phyloP scores from a whole-genome alignment of 92 coral and sea anemone species.

The Montipora capitata region DNA sequence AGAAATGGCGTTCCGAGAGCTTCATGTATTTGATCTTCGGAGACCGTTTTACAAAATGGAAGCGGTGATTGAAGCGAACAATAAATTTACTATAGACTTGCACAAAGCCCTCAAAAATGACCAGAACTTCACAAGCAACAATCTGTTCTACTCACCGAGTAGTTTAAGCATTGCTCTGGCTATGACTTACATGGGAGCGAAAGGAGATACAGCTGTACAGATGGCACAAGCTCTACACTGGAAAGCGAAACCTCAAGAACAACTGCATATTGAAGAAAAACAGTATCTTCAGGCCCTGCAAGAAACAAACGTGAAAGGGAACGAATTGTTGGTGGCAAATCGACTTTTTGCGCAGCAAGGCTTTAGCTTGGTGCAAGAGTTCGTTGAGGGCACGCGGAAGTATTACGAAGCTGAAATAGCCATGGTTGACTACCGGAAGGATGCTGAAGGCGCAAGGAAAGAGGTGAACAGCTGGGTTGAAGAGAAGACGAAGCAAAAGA shows the following conservation, averaged over 20 bases:
- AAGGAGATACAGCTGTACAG: constrained; percentile 89
- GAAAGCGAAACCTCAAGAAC: constrained; percentile 57
- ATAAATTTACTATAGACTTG: constrained; percentile 75
- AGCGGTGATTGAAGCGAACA: constrained; percentile 50
- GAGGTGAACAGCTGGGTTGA: constrained; percentile 91
- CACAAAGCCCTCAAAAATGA: constrained; percentile 61
- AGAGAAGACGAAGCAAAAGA: constrained; percentile 86
- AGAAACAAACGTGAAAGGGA: constrained; percentile 63
- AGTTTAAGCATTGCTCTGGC: constrained; percentile 90
- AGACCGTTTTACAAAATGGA: too few species aligned
- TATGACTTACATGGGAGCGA: constrained; percentile 92
- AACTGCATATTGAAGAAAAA: constrained; percentile 78
- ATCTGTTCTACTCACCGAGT: constrained; percentile 89
- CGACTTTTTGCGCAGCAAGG: constrained; percentile 82
- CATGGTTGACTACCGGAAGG: constrained; percentile 78
- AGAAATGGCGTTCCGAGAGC: too few species aligned
- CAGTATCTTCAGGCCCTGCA: constrained; percentile 67
- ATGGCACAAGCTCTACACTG: constrained; percentile 85
- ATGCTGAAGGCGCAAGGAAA: constrained; percentile 81
- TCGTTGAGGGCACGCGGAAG: constrained; percentile 68
- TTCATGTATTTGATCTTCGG: too few species aligned
- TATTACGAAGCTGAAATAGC: constrained; percentile 85
- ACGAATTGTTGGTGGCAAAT: constrained; percentile 83
- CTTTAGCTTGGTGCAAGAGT: constrained; percentile 78
- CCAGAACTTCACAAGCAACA: constrained; percentile 33